Evolutionary conservation across 2,797 vertebrate genomes (phyloP).

Genomic region (Nasua narica): DNA sequence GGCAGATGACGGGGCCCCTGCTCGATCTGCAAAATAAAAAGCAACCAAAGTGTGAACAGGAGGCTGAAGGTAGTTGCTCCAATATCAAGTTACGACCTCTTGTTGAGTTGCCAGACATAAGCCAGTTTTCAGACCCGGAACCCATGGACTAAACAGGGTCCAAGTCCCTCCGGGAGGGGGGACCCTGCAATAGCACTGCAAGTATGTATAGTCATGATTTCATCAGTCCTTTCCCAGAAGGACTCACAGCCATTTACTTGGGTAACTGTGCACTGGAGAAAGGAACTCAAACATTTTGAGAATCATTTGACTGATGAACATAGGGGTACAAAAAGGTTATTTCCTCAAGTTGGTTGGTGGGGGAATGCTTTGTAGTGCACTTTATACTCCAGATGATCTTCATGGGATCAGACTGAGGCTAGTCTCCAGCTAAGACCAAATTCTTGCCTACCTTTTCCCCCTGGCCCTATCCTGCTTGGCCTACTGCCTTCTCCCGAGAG

Average conservation of each 20-base stretch:
- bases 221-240: neutral
- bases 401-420: neutral
- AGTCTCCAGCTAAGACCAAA: neutral
- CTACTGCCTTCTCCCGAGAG: neutral
- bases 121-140: neutral
- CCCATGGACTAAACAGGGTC: neutral
- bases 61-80: neutral
- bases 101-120: conserved; percentile 6
- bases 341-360: neutral
- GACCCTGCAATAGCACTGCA: neutral
- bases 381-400: neutral
- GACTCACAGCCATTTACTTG: neutral
- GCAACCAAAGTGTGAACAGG: neutral
- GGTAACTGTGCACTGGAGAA: neutral
- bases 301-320: neutral
- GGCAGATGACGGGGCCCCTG: neutral
- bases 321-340: neutral
- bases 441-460: neutral
- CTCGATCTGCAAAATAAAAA: neutral
- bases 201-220: neutral
- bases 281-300: conserved; percentile 3
- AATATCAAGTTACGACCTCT: neutral
- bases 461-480: neutral
- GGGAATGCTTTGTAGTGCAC: neutral
- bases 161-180: neutral